A percentile compares a stretch with the other conserved stretches of the same genome.
Evolutionary conservation across 53 echinoderm and acorn worm species (phyloP).

Genomic region (Luidia sarsii): DNA sequence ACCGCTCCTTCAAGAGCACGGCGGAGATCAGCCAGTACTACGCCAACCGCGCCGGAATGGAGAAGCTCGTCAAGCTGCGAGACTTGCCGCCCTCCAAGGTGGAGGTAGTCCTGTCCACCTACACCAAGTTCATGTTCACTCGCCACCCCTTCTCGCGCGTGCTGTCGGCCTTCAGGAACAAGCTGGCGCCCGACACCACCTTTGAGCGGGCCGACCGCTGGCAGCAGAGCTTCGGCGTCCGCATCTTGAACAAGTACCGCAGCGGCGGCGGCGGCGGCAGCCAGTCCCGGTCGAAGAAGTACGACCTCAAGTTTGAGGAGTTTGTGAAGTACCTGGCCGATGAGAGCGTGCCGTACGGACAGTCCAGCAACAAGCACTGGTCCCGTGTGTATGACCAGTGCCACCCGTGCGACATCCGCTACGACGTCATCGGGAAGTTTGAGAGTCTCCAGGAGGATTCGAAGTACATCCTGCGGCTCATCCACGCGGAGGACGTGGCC

Average conservation of each 20-base stretch:
- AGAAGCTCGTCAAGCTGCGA: slow-evolving; percentile 27
- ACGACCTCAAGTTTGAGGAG: slow-evolving; percentile 65
- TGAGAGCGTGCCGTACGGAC: neutral
- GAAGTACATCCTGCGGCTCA: slow-evolving; percentile 62
- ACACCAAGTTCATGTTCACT: slow-evolving; percentile 75
- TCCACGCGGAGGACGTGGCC: slow-evolving; percentile 40
- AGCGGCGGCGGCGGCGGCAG: neutral
- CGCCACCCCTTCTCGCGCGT: slow-evolving; percentile 76
- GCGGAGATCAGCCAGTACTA: slow-evolving; percentile 64
- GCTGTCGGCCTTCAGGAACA: slow-evolving; percentile 76
- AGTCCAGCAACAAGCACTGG: slow-evolving; percentile 65
- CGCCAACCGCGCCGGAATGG: slow-evolving; percentile 64
- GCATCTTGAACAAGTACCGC: slow-evolving; percentile 61
- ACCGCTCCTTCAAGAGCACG: slow-evolving; percentile 52
- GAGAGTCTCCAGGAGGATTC: slow-evolving; percentile 63
- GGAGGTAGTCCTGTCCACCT: slow-evolving; percentile 27
- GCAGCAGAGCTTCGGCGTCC: slow-evolving; percentile 56
- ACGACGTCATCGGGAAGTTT: slow-evolving; percentile 81
- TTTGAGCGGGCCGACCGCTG: slow-evolving; percentile 45
- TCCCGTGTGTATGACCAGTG: slow-evolving; percentile 50
- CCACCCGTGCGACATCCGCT: slow-evolving; percentile 64
- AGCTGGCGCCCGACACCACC: slow-evolving; percentile 66
- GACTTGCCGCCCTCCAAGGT: slow-evolving; percentile 28
- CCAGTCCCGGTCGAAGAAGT: neutral
- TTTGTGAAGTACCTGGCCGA: slow-evolving; percentile 67